These are phyloP conservation scores for Prolemur simus DNA, from an alignment of 2,113 vertebrate species.

Conservation along the genomic window DNA sequence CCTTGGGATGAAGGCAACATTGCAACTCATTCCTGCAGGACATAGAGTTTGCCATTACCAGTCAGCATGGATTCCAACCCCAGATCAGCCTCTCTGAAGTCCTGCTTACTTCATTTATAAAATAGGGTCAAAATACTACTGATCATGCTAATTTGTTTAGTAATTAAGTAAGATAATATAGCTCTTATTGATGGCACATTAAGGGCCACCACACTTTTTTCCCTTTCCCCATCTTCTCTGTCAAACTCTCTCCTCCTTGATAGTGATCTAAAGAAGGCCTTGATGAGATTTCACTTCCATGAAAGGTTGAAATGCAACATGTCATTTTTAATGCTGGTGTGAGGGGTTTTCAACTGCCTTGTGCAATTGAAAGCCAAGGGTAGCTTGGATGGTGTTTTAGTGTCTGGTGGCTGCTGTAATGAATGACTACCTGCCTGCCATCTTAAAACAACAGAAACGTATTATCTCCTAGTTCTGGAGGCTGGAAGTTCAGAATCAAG, in stretches of 20 bases:
- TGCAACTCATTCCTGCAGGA: neutral
- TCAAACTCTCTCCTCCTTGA: neutral
- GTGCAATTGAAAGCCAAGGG: neutral
- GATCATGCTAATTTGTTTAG: neutral
- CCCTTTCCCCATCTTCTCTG: neutral
- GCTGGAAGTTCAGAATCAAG: neutral
- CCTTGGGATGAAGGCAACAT: neutral
- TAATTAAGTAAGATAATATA: neutral
- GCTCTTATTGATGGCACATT: neutral
- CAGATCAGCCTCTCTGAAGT: neutral
- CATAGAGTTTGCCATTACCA: rapidly evolving
- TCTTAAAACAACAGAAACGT: neutral
- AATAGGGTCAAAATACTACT: neutral
- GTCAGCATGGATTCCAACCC: neutral
- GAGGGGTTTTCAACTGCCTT: neutral
- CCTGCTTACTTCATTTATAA: neutral
- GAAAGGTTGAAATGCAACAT: neutral
- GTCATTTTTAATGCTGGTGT: neutral
- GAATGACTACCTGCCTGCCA: neutral
- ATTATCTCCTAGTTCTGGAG: neutral
- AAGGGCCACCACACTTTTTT: too few species aligned
- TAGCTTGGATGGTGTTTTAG: neutral
- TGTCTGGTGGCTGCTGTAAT: neutral
- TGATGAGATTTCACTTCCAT: neutral
- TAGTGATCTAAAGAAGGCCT: neutral